phyloP scores from a whole-genome alignment of 2,113 vertebrate genomes.

The Psilopsiagon aurifrons region DNA sequence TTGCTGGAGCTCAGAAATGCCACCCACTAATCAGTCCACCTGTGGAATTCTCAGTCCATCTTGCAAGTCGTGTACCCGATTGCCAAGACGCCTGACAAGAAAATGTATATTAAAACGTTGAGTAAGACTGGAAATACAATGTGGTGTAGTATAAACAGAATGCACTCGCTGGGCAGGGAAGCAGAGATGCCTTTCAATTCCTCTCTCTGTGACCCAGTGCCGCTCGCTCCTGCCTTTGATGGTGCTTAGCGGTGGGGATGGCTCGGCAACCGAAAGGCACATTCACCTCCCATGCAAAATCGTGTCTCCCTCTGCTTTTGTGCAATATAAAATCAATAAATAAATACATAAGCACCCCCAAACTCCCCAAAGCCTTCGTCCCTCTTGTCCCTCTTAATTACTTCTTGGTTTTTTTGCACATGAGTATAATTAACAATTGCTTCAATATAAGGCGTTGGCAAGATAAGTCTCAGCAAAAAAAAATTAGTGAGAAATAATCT shows the following conservation, averaged over 20 bases:
- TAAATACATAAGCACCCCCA: not conserved
- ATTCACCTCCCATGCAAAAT: not conserved
- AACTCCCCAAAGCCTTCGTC: not conserved
- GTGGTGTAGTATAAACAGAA: constrained; percentile 74
- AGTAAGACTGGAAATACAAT: constrained; percentile 78
- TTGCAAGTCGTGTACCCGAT: constrained; percentile 79
- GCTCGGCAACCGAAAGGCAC: not conserved
- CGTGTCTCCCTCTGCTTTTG: not conserved
- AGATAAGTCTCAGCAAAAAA: constrained; percentile 7
- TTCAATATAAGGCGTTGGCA: constrained; percentile 5
- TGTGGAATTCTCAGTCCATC: constrained; percentile 86
- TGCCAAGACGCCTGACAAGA: constrained; percentile 84
- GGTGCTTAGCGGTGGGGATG: not conserved
- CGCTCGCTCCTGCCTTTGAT: not conserved
- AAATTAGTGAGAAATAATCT: constrained; percentile 37
- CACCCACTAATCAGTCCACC: constrained; percentile 87
- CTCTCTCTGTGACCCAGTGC: constrained; percentile 21
- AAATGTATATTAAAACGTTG: constrained; percentile 85
- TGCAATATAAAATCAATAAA: not conserved
- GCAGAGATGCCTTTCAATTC: constrained; percentile 60
- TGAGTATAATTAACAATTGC: constrained; percentile 31
- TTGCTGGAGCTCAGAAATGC: constrained; percentile 86
- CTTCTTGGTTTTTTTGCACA: not conserved
- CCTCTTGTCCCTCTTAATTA: constrained; percentile 23
- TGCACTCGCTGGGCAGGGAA: constrained; percentile 48